Evolutionary conservation across 2,797 vertebrate species (phyloP).

Genomic region (Hippoglossus hippoglossus): DNA sequence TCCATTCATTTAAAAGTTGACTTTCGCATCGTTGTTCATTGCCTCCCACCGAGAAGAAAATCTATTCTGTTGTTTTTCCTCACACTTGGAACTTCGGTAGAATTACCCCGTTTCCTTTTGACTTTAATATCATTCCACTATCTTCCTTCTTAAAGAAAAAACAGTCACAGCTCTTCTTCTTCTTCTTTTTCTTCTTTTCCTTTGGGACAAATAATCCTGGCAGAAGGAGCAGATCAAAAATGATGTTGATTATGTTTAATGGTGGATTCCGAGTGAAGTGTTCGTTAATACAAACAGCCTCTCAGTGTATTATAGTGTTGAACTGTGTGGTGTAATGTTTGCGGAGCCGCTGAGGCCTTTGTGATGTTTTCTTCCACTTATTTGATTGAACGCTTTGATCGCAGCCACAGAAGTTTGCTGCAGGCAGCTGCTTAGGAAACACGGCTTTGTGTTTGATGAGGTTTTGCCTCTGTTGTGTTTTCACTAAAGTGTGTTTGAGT

Average conservation of each 20-base stretch:
- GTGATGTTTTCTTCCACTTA: constrained; percentile 72
- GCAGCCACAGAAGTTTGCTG: constrained; percentile 50
- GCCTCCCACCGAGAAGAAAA: neutral
- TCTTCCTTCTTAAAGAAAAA: neutral
- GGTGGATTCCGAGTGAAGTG: constrained; percentile 2
- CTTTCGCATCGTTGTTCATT: neutral
- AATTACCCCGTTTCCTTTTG: too few species aligned
- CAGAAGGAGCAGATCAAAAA: constrained; percentile 9
- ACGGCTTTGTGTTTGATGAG: constrained; percentile 54
- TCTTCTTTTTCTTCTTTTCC: neutral
- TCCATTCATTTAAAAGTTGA: neutral
- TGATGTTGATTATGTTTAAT: constrained; percentile 2
- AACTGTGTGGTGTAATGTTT: constrained; percentile 31
- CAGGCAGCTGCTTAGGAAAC: constrained; percentile 49
- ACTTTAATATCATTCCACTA: neutral
- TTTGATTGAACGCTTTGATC: constrained; percentile 80
- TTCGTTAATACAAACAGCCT: constrained; percentile 12
- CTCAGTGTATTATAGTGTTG: neutral
- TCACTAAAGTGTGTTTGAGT: constrained; percentile 33
- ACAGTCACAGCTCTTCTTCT: constrained; percentile 2
- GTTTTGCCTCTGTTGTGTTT: constrained; percentile 50
- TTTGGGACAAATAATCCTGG: neutral
- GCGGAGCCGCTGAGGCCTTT: constrained; percentile 42
- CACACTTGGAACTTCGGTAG: neutral
- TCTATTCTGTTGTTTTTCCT: neutral